phyloP scores from a whole-genome alignment of 2,888 invertebrate species.

The Parapristionchus giblindavisi region DNA sequence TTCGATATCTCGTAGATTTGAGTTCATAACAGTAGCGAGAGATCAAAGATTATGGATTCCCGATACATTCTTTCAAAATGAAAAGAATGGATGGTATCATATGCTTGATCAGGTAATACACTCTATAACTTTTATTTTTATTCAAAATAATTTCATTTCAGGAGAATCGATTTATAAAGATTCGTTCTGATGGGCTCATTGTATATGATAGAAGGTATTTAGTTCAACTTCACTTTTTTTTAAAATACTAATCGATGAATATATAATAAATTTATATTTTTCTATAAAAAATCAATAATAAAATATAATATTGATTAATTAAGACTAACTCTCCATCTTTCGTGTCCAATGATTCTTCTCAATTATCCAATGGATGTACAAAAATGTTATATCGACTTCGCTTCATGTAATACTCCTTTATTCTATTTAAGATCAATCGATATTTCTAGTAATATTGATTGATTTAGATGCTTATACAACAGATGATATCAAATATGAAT shows the following conservation, averaged over 20 bases:
- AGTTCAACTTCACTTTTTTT: too few species aligned
- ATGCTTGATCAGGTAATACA: conserved; percentile 62
- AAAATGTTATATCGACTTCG: conserved; percentile 68
- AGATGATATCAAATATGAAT: conserved; percentile 91
- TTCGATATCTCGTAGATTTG: conserved; percentile 15
- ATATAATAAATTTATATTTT: background rate
- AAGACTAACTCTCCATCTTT: conserved; percentile 65
- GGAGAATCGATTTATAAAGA: conserved; percentile 66
- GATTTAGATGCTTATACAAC: conserved; percentile 94
- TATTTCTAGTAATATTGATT: background rate
- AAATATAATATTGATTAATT: conserved; percentile 5
- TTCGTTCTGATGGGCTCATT: conserved; percentile 67
- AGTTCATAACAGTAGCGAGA: conserved; percentile 41
- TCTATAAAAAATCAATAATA: conserved; percentile 8
- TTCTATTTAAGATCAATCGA: background rate
- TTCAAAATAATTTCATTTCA: conserved; percentile 33
- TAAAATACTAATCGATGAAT: background rate
- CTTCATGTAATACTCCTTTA: conserved; percentile 62
- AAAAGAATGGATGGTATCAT: conserved; percentile 68
- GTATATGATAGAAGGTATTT: conserved; percentile 63
- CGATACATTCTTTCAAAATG: conserved; percentile 65
- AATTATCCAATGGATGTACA: conserved; percentile 69
- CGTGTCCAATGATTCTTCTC: conserved; percentile 68
- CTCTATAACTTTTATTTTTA: background rate
- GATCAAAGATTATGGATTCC: conserved; percentile 66